Base-by-base conservation (phyloP, 2,888 invertebrate genomes). In the Dione juno region DNA sequence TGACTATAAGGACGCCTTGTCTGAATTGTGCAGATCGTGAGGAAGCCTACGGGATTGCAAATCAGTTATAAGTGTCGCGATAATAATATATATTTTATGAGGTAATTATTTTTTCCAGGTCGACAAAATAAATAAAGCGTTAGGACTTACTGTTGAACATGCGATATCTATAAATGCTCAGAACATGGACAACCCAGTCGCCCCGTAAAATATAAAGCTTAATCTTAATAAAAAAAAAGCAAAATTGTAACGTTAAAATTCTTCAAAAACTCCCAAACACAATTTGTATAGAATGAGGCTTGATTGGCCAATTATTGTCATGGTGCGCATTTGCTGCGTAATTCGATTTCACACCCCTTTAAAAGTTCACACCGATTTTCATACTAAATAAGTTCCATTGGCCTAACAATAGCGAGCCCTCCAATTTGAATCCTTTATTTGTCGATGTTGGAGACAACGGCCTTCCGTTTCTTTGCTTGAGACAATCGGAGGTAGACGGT, bases 381-480 rank as follows among this genome's bases (percentile, higher is more conserved):
- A 89, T 89, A 88, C 85, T 84, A 84, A 89, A 90, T 89, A 88
- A 88, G 89, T 79, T 82, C 84, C 83, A 84, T 88, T 88, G 85
- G 80, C 65, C 67, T 35, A 69, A 88, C 88, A 88, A 89, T 86
- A 75, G 82, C 74, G 77, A 79, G 82, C 86, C 88, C 88, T 81
- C 83, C 78, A 79, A 80, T 77, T 79, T 74, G 77, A 83, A 81
- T 87, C 88, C 85, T 82, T 78, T 83, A 85, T 84, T 86, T 86
- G 85, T 84, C 83, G 82, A 84, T 83, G 80, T 79, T 75, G 84
- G 82, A 89, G 88, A 89, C 88, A 88, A 88, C 81, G 77, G 80
- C 80, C 85, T 88, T 90, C 88, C 88, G 87, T 84, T 90, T 85
- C 86, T 87, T 89, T 88, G 84, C 86, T 77, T 81, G 75, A 74